Evolutionary conservation across 2,113 vertebrate genomes (phyloP), one percentile per base, ranked within the genome.

Genomic region (Oncorhynchus clarkii): DNA sequence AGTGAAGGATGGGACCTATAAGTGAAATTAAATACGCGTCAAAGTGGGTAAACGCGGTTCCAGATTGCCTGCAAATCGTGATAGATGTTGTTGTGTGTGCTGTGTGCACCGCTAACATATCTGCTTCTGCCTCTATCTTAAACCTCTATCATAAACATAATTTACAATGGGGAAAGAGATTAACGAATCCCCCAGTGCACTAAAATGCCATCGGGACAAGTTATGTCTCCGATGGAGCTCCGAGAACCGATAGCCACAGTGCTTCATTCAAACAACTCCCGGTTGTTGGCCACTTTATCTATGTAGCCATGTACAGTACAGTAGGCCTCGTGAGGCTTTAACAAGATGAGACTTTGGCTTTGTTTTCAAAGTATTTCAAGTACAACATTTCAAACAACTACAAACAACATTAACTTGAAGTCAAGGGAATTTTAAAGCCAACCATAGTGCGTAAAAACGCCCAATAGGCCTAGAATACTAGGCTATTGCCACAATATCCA

Each of bases 71-170:
- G 51, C 70, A 11, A 27, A 18, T 39, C 34, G 18, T 60, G 72
- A 78, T 74, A 48, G 26, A 67, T 71, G 29, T 51, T 18, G 57
- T 64, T 69, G 62, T 68, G 70, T 73, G 27, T 20, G 34, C 13
- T 54, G 5, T 48, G 54, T 27, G 48, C 54, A 57, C 18, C 5
- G 49, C 26, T 45, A 39, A 67, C 11, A n/a, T n/a, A 71, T 73
- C 48, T 45, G 60, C 49, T 16, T 22, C 5, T n/a, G 5, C 8
- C 5, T 31, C 67, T 20, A 68, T 74, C 24, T 72, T 72, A 71
- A 71, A 75, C 13, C 9, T 31, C 59, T 20, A 73, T 74, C 20
- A 75, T 72, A 71, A 71, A 75, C 71, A 51, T 27, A 64, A 70
- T 54, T 65, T 74, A 65, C 72, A 74, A 49, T 39, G 39, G 13